These are phyloP conservation scores for Cephonodes hylas DNA, from an alignment of 2,888 invertebrate genomes.

Conservation along the genomic window DNA sequence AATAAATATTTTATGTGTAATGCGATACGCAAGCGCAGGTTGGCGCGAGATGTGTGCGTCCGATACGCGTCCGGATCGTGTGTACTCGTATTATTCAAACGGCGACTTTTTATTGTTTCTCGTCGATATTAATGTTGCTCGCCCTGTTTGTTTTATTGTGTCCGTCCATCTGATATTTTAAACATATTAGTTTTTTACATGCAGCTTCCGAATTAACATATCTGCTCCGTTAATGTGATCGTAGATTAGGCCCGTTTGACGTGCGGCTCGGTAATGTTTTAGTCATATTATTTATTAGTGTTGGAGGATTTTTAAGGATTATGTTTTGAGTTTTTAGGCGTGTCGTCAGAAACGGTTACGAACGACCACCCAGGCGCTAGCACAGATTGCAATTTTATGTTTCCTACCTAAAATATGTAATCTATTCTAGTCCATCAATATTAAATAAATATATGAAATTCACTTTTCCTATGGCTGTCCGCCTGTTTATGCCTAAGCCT, in stretches of 20 bases:
- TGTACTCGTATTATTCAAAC: slow-evolving; percentile 71
- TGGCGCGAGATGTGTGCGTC: slow-evolving; percentile 57
- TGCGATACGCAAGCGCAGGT: slow-evolving; percentile 66
- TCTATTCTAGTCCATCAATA: too few species aligned
- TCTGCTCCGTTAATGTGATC: slow-evolving; percentile 14
- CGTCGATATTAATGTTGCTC: slow-evolving; percentile 55
- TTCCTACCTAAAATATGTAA: background rate
- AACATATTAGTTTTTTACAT: slow-evolving; percentile 31
- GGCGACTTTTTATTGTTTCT: slow-evolving; percentile 68
- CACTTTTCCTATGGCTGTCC: too few species aligned
- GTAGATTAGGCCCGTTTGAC: slow-evolving; percentile 1
- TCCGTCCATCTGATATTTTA: slow-evolving; percentile 41
- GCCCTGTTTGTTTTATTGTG: slow-evolving; percentile 34
- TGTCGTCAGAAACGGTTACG: background rate
- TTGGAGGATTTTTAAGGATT: background rate
- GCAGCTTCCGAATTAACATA: slow-evolving; percentile 53
- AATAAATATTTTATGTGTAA: slow-evolving; percentile 80
- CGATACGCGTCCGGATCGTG: slow-evolving; percentile 61
- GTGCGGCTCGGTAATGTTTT: slow-evolving; percentile 6
- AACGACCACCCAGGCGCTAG: background rate
- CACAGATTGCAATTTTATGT: background rate
- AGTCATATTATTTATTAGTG: background rate
- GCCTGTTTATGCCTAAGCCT: too few species aligned
- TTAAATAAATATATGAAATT: too few species aligned
- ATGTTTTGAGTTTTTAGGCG: background rate